These are phyloP conservation scores for Pseudomyrmex pallidus DNA, from an alignment of 1,140 invertebrate species.

Conservation along the genomic window DNA sequence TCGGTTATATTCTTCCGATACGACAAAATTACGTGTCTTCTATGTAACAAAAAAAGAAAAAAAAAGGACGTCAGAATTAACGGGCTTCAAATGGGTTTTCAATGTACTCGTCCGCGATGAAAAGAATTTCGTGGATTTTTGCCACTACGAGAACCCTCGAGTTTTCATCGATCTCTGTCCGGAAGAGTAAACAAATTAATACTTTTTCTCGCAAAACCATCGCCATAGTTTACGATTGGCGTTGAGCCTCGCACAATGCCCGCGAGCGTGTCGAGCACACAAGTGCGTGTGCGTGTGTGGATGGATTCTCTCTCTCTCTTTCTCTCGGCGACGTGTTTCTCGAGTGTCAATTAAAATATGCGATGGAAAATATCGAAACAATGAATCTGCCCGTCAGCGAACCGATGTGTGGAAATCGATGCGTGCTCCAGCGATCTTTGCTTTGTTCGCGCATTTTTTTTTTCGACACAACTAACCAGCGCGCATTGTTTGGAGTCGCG, in stretches of 20 bases:
- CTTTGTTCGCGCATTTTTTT: conserved; percentile 42
- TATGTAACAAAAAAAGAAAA: background rate
- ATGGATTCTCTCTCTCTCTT: conserved; percentile 29
- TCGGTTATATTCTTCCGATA: too few relatives aligned
- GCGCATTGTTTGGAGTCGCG: conserved; percentile 46
- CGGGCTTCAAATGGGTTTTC: background rate
- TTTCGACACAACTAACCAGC: conserved; percentile 28
- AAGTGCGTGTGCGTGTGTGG: conserved; percentile 7
- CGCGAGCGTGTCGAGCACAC: conserved; percentile 4
- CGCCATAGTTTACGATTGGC: conserved; percentile 42
- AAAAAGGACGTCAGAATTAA: conserved; percentile 2
- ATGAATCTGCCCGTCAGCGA: conserved; percentile 67
- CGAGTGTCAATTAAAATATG: conserved; percentile 70
- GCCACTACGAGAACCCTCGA: conserved; percentile 1
- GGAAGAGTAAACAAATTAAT: conserved; percentile 49
- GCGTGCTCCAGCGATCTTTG: conserved; percentile 52
- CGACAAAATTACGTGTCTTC: background rate
- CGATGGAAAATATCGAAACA: conserved; percentile 68
- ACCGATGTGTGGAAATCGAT: conserved; percentile 55
- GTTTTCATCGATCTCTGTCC: conserved; percentile 49
- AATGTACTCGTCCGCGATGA: background rate
- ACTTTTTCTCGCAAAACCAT: conserved; percentile 20
- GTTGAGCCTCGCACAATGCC: conserved; percentile 51
- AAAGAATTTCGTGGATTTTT: conserved; percentile 27
- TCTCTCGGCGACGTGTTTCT: conserved; percentile 30